Evolutionary conservation across 64 coral and sea anemone species (phyloP).

Genomic region (Actinia tenebrosa): DNA sequence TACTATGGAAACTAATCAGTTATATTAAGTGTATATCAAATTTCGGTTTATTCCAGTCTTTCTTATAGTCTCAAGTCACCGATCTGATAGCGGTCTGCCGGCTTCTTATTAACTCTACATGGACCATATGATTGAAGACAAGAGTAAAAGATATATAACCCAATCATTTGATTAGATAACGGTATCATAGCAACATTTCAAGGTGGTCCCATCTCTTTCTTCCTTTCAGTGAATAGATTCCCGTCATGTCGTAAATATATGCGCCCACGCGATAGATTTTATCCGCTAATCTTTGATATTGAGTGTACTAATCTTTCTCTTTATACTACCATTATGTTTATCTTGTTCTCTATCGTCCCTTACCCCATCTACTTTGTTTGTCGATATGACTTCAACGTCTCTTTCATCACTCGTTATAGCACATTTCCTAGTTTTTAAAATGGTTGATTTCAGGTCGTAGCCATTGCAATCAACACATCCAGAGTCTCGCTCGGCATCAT

Average conservation of each 20-base stretch:
- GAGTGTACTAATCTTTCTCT: background rate
- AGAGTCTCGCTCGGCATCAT: background rate
- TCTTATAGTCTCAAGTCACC: too few species aligned
- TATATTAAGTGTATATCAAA: too few species aligned
- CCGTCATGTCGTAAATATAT: background rate
- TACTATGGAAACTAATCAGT: too few species aligned
- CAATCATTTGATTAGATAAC: too few species aligned
- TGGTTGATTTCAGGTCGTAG: background rate
- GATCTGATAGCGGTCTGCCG: too few species aligned
- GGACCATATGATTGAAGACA: too few species aligned
- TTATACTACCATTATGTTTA: background rate
- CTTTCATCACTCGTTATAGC: background rate
- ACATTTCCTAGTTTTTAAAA: background rate
- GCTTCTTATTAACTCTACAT: too few species aligned
- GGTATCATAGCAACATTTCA: too few species aligned
- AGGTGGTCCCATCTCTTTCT: too few species aligned
- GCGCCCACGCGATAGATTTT: background rate
- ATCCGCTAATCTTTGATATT: background rate
- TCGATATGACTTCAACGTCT: background rate
- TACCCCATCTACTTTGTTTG: background rate
- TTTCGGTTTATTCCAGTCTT: too few species aligned
- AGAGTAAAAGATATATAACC: too few species aligned
- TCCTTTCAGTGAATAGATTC: too few species aligned
- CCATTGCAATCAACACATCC: slow-evolving; percentile 1
- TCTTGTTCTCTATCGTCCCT: background rate